Base-by-base conservation (phyloP, 2,888 invertebrate genomes). In the Amphimallon solstitiale region DNA sequence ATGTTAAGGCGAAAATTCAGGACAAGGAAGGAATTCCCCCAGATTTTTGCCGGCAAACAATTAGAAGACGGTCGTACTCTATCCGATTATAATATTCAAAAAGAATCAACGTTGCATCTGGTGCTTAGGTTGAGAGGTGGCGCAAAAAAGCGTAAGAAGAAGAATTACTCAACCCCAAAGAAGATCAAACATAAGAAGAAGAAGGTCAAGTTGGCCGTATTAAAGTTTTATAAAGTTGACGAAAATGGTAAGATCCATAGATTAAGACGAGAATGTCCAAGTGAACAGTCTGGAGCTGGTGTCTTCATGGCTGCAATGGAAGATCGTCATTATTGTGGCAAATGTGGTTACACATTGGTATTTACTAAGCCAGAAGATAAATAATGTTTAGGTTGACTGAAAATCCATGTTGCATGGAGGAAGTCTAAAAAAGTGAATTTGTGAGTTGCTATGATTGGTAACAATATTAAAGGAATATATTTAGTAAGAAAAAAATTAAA, bases 131-230 rank as follows among this genome's bases (percentile, higher is more conserved):
- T 90, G 77, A 82, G 89, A 65, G 90, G 90, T 75, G 90, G 90
- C 73, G 86, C 87, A 80, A 99, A 99, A 89, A 99, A 99, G 83
- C 93, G 98, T 82, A 99, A 99, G 97, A 99, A 99, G 98, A 99
- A 99, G 97, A 98, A 98, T 87, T 99, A 99, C 89, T 98, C 98
- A 71, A 99, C 99, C n/a, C 99, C 98, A 75, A 99, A 99, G 87
- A 99, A 99, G 87, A 98, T 96, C 85, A 98, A 98, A 86, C 99
- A 99, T 86, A 99, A 98, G 93, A 97, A 97, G 91, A 99, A 98
- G 98, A 99, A 99, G 93, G 97, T 99, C 86, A 99, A 99, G 88
- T 90, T 99, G 74, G 94, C 98, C 71, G 97, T 98, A 63, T 89
- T 99, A 75, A 97, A 98, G 85, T 99, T 92, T 85, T 99, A 99